These are phyloP conservation scores for Apamea crenata DNA, from an alignment of 2,888 invertebrate species.

Conservation along the genomic window DNA sequence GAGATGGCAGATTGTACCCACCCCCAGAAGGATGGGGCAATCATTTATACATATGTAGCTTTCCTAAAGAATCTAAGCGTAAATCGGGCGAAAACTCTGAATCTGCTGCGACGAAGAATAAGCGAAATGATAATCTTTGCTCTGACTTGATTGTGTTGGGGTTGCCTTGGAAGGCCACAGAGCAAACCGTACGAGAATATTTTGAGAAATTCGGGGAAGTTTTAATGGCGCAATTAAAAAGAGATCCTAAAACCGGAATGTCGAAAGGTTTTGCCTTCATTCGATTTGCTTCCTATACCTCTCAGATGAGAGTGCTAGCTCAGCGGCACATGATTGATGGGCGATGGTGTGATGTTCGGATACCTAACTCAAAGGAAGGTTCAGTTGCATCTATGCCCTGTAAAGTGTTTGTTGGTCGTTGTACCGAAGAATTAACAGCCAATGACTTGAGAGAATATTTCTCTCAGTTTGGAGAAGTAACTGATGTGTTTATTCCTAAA, in stretches of 20 bases:
- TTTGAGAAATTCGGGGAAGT: conserved; percentile 99
- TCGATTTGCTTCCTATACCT: conserved; percentile 98
- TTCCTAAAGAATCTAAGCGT: conserved; percentile 97
- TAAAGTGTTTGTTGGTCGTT: conserved; percentile 96
- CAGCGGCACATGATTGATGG: conserved; percentile 99
- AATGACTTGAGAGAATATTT: conserved; percentile 95
- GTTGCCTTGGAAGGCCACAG: conserved; percentile 99
- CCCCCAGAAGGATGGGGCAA: conserved; percentile 97
- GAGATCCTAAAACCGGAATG: conserved; percentile 97
- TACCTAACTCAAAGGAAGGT: conserved; percentile 98
- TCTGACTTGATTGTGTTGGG: conserved; percentile 99
- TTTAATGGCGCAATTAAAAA: conserved; percentile 99
- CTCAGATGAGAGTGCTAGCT: conserved; percentile 98
- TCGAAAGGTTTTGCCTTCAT: conserved; percentile 99
- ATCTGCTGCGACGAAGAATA: conserved; percentile 97
- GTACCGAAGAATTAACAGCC: conserved; percentile 95
- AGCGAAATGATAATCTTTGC: conserved; percentile 97
- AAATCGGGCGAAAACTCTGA: conserved; percentile 97
- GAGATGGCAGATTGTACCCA: conserved; percentile 97
- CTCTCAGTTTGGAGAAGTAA: conserved; percentile 95
- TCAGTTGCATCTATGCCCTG: conserved; percentile 93
- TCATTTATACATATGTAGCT: conserved; percentile 94
- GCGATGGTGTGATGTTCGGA: conserved; percentile 99
- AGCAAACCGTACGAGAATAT: conserved; percentile 98
- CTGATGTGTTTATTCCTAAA: conserved; percentile 96